phyloP scores from a whole-genome alignment of 2,113 vertebrate genomes.

The Blennius ocellaris region DNA sequence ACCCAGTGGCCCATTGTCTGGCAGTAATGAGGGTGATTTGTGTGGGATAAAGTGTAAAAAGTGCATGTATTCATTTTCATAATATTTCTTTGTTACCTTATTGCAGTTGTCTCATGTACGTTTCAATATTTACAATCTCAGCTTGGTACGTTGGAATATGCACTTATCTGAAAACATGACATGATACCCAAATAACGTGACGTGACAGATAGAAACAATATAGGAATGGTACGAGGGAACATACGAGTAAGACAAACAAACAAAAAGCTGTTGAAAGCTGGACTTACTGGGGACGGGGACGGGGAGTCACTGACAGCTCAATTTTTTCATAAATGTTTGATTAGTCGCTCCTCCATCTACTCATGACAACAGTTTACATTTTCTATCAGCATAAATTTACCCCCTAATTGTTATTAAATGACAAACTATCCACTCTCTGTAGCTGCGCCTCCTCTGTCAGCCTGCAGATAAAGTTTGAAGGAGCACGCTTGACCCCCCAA shows the following conservation, averaged over 20 bases:
- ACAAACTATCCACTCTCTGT: slow-evolving; percentile 40
- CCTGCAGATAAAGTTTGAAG: slow-evolving; percentile 62
- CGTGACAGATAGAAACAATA: not conserved
- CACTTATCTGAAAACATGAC: not conserved
- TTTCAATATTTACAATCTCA: no score
- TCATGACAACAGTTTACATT: slow-evolving; percentile 42
- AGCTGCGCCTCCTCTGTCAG: slow-evolving; percentile 34
- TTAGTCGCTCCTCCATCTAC: slow-evolving; percentile 15
- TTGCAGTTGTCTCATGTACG: no score
- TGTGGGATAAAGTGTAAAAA: slow-evolving; percentile 24
- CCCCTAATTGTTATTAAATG: slow-evolving; percentile 52
- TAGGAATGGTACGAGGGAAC: not conserved
- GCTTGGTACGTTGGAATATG: not conserved
- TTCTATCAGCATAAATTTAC: slow-evolving; percentile 32
- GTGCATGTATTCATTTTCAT: slow-evolving; percentile 1
- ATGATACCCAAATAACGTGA: not conserved
- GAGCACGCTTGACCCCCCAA: slow-evolving; percentile 53
- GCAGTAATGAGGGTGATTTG: slow-evolving; percentile 53
- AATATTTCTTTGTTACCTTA: not conserved
- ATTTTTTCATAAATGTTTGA: slow-evolving; percentile 37
- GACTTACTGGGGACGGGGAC: not conserved
- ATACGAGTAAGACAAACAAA: not conserved
- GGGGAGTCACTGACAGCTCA: slow-evolving; percentile 16
- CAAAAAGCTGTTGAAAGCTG: no score
- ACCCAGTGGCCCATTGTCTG: slow-evolving; percentile 52